phyloP scores from a whole-genome alignment of 2,797 vertebrate genomes.

The Perodicticus potto region DNA sequence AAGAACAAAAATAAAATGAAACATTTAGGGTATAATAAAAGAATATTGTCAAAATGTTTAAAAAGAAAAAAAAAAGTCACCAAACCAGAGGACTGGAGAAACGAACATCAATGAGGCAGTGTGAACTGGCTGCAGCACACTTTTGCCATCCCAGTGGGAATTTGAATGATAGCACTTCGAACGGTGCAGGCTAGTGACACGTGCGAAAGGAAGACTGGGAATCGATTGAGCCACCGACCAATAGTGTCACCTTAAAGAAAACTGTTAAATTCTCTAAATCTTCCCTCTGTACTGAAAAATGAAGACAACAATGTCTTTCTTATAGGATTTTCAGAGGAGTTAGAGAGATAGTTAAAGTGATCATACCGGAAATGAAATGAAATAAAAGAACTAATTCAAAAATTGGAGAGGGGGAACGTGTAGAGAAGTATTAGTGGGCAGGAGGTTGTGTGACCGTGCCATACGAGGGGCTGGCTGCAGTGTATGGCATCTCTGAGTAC shows the following conservation, averaged over 20 bases:
- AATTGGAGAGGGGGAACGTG: not conserved
- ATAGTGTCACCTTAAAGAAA: not conserved
- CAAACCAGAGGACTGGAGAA: too few species aligned
- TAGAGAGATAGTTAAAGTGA: not conserved
- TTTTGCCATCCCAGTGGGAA: not conserved
- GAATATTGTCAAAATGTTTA: too few species aligned
- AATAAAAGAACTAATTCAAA: not conserved
- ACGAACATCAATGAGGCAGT: not conserved
- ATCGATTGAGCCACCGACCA: not conserved
- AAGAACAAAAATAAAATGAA: too few species aligned
- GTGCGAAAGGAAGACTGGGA: not conserved
- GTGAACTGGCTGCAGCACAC: not conserved
- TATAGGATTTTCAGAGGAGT: not conserved
- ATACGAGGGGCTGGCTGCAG: not conserved
- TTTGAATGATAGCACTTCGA: not conserved
- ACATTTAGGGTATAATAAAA: too few species aligned
- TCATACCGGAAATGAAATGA: not conserved
- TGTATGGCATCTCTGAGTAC: not conserved
- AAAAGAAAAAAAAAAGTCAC: too few species aligned
- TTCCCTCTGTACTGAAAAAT: not conserved
- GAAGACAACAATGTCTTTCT: not conserved
- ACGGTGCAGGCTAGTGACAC: not conserved
- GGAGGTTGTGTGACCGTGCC: not conserved
- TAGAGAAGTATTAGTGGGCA: not conserved
- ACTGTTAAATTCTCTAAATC: not conserved